A percentile compares a stretch with the other conserved stretches of the same genome.
Evolutionary conservation across 92 coral and sea anemone species (phyloP).

Genomic region (Chrysogorgia sp.): DNA sequence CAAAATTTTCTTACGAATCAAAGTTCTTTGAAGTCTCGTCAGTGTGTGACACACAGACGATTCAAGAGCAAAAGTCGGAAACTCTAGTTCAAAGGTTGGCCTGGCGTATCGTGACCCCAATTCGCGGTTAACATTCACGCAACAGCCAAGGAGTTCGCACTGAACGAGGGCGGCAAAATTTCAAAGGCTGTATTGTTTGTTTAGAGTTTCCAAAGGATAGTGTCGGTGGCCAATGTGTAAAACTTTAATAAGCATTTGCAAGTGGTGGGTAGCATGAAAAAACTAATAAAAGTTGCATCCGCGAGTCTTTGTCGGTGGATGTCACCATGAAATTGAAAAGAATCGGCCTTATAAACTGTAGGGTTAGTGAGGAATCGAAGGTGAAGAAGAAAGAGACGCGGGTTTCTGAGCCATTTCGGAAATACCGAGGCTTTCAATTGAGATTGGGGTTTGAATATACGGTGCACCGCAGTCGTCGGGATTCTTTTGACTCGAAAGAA

Average conservation of each 20-base stretch:
- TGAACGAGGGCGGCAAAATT: constrained; percentile 19
- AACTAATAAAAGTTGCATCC: constrained; percentile 14
- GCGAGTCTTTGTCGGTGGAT: constrained; percentile 33
- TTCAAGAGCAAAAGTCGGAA: too few species aligned
- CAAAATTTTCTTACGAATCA: background rate
- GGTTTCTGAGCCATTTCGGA: background rate
- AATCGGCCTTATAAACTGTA: constrained; percentile 21
- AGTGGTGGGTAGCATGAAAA: constrained; percentile 13
- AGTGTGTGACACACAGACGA: too few species aligned
- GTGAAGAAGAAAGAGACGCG: background rate
- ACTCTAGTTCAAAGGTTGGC: too few species aligned
- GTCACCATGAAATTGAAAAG: background rate
- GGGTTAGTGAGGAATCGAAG: background rate
- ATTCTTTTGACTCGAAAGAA: constrained; percentile 15
- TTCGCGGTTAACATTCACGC: background rate
- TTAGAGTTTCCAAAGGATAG: constrained; percentile 31
- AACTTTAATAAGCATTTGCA: constrained; percentile 37
- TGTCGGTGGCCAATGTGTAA: constrained; percentile 34
- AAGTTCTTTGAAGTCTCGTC: too few species aligned
- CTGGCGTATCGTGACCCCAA: background rate
- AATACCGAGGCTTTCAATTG: constrained; percentile 2
- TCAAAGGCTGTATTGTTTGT: constrained; percentile 40
- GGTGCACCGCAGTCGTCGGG: constrained; percentile 25
- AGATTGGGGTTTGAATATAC: background rate
- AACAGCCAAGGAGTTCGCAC: background rate